phyloP scores from a whole-genome alignment of 2,888 invertebrate species.

The Eustalomyia histrio region DNA sequence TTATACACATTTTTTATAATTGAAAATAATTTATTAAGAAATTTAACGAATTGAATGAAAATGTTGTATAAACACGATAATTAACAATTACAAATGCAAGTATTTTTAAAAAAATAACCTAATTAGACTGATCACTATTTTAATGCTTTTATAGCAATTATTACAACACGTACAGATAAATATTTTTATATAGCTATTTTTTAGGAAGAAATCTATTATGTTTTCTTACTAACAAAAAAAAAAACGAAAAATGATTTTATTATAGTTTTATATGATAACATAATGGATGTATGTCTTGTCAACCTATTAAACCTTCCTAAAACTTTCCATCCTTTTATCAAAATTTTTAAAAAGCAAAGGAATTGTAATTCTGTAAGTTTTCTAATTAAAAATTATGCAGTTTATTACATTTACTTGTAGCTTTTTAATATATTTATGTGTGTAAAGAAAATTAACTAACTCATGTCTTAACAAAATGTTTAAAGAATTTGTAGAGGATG shows the following conservation, averaged over 20 bases:
- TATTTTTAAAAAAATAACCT: constrained; percentile 57
- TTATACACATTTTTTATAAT: constrained; percentile 24
- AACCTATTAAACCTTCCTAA: constrained; percentile 9
- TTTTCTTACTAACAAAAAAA: not conserved
- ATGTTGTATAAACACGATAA: constrained; percentile 1
- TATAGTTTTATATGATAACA: constrained; percentile 7
- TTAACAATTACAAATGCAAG: constrained; percentile 56
- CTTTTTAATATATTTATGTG: not conserved
- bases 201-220: constrained; percentile 7
- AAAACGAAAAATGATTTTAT: not conserved
- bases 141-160: constrained; percentile 46
- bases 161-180: constrained; percentile 33
- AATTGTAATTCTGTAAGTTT: no score
- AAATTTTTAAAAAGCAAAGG: constrained; percentile 4
- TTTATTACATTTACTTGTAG: no score
- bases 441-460: not conserved
- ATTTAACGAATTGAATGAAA: constrained; percentile 27
- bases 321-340: constrained; percentile 19
- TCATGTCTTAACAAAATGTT: not conserved
- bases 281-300: constrained; percentile 28
- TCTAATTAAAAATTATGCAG: no score
- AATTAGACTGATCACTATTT: constrained; percentile 64
- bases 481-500: not conserved
- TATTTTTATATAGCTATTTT: constrained; percentile 45
- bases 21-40: constrained; percentile 22